Percentiles rank a stretch among this genome's conserved stretches.
Evolutionary conservation across 2,113 vertebrate species (phyloP).

Genomic region (Rafetus swinhoei): DNA sequence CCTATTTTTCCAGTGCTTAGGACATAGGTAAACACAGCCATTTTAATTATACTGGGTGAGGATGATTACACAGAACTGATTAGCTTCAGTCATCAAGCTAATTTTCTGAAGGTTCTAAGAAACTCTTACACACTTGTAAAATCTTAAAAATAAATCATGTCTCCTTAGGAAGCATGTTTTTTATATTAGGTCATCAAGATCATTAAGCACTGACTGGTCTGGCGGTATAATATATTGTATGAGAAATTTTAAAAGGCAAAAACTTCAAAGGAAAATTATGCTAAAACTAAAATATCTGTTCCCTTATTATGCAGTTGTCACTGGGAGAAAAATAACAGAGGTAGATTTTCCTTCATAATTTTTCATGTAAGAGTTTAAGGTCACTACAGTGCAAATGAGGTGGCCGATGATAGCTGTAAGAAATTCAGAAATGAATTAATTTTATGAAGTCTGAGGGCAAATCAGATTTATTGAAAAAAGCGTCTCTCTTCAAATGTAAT

Average conservation of each 20-base stretch:
- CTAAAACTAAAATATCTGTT: slow-evolving; percentile 44
- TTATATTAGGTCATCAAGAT: slow-evolving; percentile 28
- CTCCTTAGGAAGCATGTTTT: background rate
- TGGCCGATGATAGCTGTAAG: background rate
- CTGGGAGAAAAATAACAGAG: slow-evolving; percentile 34
- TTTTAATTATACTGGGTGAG: background rate
- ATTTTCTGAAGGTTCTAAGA: background rate
- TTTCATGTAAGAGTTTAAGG: slow-evolving; percentile 22
- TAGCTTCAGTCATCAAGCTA: background rate
- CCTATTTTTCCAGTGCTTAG: background rate
- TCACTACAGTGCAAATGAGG: background rate
- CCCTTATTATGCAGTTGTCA: slow-evolving; percentile 46
- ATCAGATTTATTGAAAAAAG: slow-evolving; percentile 3
- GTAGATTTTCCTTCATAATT: slow-evolving; percentile 57
- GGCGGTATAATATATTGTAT: slow-evolving; percentile 21
- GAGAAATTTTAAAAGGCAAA: slow-evolving; percentile 32
- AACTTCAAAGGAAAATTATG: slow-evolving; percentile 53
- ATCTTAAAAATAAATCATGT: slow-evolving; percentile 12
- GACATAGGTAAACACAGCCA: background rate
- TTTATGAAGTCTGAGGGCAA: slow-evolving; percentile 21
- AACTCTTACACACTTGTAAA: background rate
- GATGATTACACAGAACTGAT: background rate
- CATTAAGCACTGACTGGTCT: background rate
- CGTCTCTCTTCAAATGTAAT: background rate
- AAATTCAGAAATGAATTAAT: background rate